These are phyloP conservation scores for Pipa parva DNA, from an alignment of 2,113 vertebrate species.

Conservation along the genomic window DNA sequence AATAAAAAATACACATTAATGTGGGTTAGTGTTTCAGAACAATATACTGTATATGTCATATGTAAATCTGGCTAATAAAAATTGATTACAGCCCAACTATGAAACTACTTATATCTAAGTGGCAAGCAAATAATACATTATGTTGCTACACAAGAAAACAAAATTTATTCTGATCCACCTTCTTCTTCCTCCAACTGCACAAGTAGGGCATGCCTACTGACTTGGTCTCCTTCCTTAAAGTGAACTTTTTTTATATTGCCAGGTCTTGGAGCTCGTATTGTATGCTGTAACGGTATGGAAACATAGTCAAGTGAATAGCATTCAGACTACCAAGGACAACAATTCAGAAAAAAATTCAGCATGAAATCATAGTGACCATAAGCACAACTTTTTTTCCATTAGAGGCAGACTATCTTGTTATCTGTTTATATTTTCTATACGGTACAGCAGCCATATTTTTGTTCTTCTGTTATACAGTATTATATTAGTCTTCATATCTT, in stretches of 20 bases:
- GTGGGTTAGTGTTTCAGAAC: too few relatives aligned
- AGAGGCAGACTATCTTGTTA: too few relatives aligned
- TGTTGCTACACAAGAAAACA: conserved; percentile 10
- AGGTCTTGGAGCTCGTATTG: conserved; percentile 80
- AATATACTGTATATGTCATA: too few relatives aligned
- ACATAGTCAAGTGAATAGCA: neutral
- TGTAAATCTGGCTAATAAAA: too few relatives aligned
- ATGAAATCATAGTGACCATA: too few relatives aligned
- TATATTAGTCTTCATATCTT: neutral
- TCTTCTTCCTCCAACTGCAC: conserved; percentile 79
- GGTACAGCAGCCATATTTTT: too few relatives aligned
- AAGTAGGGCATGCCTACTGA: conserved; percentile 72
- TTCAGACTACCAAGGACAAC: neutral
- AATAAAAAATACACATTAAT: too few relatives aligned
- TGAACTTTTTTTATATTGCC: conserved; percentile 84
- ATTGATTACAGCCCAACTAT: too few relatives aligned
- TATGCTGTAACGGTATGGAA: conserved; percentile 71
- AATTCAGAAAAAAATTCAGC: neutral
- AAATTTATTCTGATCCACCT: conserved; percentile 41
- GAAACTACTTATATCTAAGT: too few relatives aligned
- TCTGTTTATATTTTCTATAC: too few relatives aligned
- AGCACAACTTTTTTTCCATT: too few relatives aligned
- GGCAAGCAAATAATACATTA: too few relatives aligned
- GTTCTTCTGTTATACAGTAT: neutral
- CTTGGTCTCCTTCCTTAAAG: conserved; percentile 86